A percentile compares a stretch with the other conserved stretches of the same genome.
Conservation (phyloP, 2,113 vertebrate species). For the Ochotona curzoniae region DNA sequence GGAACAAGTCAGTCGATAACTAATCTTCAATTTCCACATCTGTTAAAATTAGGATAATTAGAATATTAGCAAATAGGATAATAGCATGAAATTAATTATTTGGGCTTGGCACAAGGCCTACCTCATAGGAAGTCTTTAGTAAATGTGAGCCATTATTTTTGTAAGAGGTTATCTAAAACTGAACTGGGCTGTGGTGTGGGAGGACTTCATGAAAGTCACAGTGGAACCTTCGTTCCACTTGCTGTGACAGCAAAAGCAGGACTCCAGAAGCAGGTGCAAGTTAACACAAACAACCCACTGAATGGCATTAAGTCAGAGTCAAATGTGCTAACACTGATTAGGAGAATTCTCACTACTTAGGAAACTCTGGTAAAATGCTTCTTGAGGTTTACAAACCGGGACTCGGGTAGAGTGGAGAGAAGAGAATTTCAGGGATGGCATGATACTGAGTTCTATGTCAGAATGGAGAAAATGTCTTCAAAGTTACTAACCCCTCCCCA, state of each 20-base stretch:
- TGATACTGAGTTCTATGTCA: neutral
- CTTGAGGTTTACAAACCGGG: neutral
- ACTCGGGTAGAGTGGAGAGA: neutral
- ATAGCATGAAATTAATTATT: conserved; percentile 6
- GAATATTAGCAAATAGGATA: neutral
- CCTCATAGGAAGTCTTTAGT: neutral
- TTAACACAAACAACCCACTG: neutral
- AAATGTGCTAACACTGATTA: neutral
- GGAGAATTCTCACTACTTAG: neutral
- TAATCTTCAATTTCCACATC: conserved; percentile 14
- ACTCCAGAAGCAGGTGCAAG: neutral
- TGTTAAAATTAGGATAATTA: conserved; percentile 27
- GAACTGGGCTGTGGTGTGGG: neutral
- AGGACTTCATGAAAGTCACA: neutral
- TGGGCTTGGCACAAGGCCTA: neutral
- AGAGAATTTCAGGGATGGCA: neutral
- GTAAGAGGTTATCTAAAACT: neutral
- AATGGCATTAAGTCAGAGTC: neutral
- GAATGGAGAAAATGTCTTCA: neutral
- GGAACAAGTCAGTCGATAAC: neutral
- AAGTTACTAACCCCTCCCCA: neutral
- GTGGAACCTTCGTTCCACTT: neutral
- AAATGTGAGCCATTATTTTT: neutral
- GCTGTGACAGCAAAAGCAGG: neutral
- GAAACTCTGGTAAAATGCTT: neutral